These are phyloP conservation scores for Cherax quadricarinatus DNA, from an alignment of 1,140 invertebrate genomes.

Conservation along the genomic window DNA sequence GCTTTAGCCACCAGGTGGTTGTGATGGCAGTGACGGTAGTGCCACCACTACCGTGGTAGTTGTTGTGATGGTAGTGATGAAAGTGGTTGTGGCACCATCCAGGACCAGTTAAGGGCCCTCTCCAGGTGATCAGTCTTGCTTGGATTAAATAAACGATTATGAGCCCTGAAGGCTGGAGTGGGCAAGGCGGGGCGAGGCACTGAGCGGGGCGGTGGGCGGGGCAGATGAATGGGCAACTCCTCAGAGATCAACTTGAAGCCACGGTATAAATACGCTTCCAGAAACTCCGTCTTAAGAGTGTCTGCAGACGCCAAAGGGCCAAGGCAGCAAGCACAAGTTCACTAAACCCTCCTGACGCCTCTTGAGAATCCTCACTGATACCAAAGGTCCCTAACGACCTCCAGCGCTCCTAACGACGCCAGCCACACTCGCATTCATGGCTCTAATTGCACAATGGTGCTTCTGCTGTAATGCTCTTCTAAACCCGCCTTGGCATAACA, in stretches of 20 bases:
- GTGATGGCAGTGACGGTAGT: too few species aligned
- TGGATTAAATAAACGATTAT: not conserved
- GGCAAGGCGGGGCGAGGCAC: too few species aligned
- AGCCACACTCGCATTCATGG: too few species aligned
- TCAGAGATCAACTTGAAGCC: not conserved
- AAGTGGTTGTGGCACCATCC: not conserved
- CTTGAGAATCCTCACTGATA: not conserved
- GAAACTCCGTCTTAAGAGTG: not conserved
- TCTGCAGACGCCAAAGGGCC: not conserved
- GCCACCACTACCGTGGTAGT: not conserved
- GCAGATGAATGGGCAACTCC: not conserved
- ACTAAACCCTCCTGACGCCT: not conserved
- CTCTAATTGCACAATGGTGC: slow-evolving; percentile 2
- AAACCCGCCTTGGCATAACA: not conserved
- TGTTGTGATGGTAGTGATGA: not conserved
- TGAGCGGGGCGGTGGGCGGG: not conserved
- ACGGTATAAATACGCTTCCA: not conserved
- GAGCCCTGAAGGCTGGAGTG: not conserved
- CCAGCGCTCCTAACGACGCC: too few species aligned
- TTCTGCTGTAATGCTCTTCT: not conserved
- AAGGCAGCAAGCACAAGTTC: not conserved
- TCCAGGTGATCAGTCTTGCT: not conserved
- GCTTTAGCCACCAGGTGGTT: too few species aligned
- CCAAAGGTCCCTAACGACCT: not conserved
- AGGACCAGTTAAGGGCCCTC: not conserved